Conservation (phyloP, 2,113 vertebrate species). For the Centropus unirufus region DNA sequence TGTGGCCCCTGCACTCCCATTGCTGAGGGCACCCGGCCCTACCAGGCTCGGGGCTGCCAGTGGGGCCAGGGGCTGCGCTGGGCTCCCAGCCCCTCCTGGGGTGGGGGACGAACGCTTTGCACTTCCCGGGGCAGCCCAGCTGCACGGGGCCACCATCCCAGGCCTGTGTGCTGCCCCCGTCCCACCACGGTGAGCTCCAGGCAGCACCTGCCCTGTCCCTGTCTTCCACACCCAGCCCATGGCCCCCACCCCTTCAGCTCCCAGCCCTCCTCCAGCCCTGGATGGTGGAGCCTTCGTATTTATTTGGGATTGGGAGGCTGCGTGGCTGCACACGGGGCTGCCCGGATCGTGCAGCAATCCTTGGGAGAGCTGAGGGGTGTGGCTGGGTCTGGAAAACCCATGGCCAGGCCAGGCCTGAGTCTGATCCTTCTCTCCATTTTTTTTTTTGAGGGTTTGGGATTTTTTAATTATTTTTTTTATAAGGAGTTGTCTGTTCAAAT, state of each 20-base stretch:
- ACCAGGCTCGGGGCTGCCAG: too few relatives aligned
- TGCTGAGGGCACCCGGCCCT: too few relatives aligned
- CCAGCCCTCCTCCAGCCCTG: neutral
- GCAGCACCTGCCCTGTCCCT: fast-evolving
- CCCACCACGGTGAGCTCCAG: neutral
- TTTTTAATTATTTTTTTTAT: neutral
- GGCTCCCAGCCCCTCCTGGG: fast-evolving
- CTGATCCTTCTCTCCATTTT: neutral
- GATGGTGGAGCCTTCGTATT: neutral
- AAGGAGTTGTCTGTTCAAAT: neutral
- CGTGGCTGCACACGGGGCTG: fast-evolving
- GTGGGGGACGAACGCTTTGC: neutral
- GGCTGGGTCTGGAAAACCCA: fast-evolving
- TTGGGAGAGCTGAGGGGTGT: fast-evolving
- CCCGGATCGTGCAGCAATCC: fast-evolving
- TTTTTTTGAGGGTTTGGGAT: neutral
- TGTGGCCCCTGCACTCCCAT: fast-evolving
- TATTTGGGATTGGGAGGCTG: neutral
- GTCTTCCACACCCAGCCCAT: neutral
- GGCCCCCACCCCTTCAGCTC: neutral
- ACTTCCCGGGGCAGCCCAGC: neutral
- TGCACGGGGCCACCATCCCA: fast-evolving
- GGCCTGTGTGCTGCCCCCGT: fast-evolving
- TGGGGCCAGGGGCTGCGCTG: too few relatives aligned
- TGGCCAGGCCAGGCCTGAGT: neutral